Conservation (phyloP, 2,113 vertebrate species). For the Oreochromis tanganicae region DNA sequence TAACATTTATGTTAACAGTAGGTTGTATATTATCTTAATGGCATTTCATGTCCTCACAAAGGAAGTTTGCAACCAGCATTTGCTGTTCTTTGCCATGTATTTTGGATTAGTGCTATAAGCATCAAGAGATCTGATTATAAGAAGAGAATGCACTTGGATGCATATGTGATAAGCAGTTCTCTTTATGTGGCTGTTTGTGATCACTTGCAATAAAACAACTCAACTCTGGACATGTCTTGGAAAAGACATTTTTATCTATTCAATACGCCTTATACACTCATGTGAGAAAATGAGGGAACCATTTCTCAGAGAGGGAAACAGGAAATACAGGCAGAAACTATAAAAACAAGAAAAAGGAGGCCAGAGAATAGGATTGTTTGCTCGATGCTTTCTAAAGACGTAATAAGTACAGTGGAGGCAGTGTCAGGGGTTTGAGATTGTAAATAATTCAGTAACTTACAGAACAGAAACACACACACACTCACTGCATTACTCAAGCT, state of each 20-base stretch:
- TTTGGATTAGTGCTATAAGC: background rate
- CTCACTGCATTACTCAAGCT: background rate
- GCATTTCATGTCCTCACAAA: background rate
- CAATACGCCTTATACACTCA: background rate
- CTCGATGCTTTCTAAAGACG: background rate
- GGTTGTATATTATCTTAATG: background rate
- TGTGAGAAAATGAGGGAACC: background rate
- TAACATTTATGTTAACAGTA: background rate
- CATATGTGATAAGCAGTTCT: background rate
- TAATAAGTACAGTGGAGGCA: background rate
- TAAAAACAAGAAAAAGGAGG: background rate
- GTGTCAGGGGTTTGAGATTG: conserved; percentile 33
- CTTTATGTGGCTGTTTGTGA: background rate
- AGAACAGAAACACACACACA: conserved; percentile 13
- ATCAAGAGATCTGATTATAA: background rate
- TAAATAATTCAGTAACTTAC: conserved; percentile 56
- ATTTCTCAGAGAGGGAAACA: background rate
- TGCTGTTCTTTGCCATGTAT: background rate
- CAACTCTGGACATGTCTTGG: background rate
- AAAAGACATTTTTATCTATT: background rate
- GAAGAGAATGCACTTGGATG: background rate
- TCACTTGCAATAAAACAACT: background rate
- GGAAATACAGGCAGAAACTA: background rate
- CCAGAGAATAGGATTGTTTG: conserved; percentile 9
- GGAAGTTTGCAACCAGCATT: background rate